phyloP scores from a whole-genome alignment of 2,888 invertebrate genomes.

The Beris chalybata region DNA sequence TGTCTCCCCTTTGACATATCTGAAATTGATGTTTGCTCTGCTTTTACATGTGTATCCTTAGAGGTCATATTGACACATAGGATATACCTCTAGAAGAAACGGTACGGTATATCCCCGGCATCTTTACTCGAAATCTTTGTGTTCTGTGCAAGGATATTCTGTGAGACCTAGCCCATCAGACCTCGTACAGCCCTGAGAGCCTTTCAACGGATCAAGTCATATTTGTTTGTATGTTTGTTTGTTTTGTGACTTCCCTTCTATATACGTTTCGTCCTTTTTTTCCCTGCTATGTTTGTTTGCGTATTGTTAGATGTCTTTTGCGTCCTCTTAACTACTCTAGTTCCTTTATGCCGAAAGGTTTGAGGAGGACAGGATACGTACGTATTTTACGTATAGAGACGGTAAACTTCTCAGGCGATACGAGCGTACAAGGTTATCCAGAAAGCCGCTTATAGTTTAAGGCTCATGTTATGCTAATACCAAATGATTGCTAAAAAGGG shows the following conservation, averaged over 20 bases:
- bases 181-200: not conserved
- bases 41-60: constrained; percentile 39
- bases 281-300: too few relatives aligned
- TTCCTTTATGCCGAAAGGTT: too few relatives aligned
- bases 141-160: not conserved
- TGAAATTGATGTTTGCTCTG: constrained; percentile 40
- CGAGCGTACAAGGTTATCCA: too few relatives aligned
- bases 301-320: too few relatives aligned
- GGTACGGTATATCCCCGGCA: not conserved
- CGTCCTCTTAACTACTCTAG: too few relatives aligned
- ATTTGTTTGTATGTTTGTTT: constrained; percentile 21
- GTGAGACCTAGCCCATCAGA: not conserved
- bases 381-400: too few relatives aligned
- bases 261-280: too few relatives aligned
- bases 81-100: constrained; percentile 23
- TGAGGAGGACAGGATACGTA: too few relatives aligned
- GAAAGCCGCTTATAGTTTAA: too few relatives aligned
- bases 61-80: constrained; percentile 39
- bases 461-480: too few relatives aligned
- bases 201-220: constrained; percentile 26
- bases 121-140: not conserved
- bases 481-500: too few relatives aligned
- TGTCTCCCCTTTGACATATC: constrained; percentile 36
- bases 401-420: too few relatives aligned
- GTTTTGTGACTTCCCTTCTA: constrained; percentile 9